phyloP scores from a whole-genome alignment of 2,888 invertebrate genomes.

The Sisyra nigra region DNA sequence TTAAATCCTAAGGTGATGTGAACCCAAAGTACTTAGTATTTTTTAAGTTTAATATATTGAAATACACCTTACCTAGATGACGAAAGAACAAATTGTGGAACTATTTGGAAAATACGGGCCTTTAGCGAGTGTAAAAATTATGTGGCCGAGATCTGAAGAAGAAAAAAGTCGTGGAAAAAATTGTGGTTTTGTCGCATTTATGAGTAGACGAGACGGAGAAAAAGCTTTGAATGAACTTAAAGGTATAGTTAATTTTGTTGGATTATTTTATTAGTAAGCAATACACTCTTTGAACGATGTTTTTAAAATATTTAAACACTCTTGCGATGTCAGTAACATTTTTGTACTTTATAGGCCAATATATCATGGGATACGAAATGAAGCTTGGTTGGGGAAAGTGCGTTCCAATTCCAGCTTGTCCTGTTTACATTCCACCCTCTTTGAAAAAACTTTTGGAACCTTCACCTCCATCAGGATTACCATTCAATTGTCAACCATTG shows the following conservation, averaged over 20 bases:
- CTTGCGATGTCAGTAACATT: no score
- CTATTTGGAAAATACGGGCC: conserved; percentile 96
- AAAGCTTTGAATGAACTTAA: conserved; percentile 73
- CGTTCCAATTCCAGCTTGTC: conserved; percentile 89
- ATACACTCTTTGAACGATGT: no score
- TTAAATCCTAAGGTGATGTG: conserved; percentile 76
- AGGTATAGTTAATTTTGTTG: no score
- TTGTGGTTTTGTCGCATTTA: conserved; percentile 98
- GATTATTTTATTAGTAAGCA: no score
- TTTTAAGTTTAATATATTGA: background rate
- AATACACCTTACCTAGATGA: conserved; percentile 45
- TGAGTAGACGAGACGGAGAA: conserved; percentile 94
- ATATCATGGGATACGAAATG: conserved; percentile 85
- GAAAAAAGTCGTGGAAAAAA: conserved; percentile 90
- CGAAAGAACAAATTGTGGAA: conserved; percentile 93
- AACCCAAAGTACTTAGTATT: background rate
- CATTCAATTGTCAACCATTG: conserved; percentile 92
- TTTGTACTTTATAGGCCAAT: conserved; percentile 56
- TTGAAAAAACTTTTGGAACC: conserved; percentile 72
- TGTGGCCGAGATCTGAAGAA: conserved; percentile 99
- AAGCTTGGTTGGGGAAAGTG: conserved; percentile 97
- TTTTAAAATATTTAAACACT: no score
- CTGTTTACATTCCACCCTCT: conserved; percentile 91
- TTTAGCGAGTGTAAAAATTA: conserved; percentile 96
- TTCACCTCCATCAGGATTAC: conserved; percentile 84